Percentiles rank a stretch among this genome's conserved stretches.
phyloP scores from a whole-genome alignment of 2,888 invertebrate species.

The Desoria tigrina region DNA sequence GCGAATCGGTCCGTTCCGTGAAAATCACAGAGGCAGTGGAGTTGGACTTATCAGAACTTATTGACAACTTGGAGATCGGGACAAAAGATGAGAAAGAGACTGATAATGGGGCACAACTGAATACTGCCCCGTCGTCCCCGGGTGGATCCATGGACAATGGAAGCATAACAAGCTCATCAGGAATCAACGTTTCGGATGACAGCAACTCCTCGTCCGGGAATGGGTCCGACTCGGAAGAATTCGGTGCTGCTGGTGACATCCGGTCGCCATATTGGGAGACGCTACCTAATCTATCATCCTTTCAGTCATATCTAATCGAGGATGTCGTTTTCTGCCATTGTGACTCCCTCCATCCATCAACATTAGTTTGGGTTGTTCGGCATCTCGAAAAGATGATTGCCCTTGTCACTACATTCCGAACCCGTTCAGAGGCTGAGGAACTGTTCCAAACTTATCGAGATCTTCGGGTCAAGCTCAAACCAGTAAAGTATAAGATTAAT shows the following conservation, averaged over 20 bases:
- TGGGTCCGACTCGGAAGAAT: conserved; percentile 53
- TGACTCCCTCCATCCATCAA: conserved; percentile 50
- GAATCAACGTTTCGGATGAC: conserved; percentile 50
- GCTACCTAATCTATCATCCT: conserved; percentile 50
- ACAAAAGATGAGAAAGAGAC: conserved; percentile 48
- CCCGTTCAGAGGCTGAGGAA: conserved; percentile 50
- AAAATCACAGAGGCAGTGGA: conserved; percentile 47
- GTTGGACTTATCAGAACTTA: conserved; percentile 45
- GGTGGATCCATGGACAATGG: conserved; percentile 51
- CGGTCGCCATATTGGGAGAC: conserved; percentile 51
- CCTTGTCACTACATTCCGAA: conserved; percentile 50
- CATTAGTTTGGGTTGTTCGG: conserved; percentile 52
- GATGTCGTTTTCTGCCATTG: conserved; percentile 53
- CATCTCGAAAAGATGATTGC: conserved; percentile 53
- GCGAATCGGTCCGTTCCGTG: conserved; percentile 50
- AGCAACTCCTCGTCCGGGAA: conserved; percentile 53
- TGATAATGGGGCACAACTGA: conserved; percentile 29
- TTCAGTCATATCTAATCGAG: conserved; percentile 53
- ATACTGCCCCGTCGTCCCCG: conserved; percentile 47
- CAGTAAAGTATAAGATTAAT: conserved; percentile 50
- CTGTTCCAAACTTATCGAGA: conserved; percentile 52
- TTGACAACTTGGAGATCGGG: conserved; percentile 49
- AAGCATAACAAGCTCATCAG: conserved; percentile 50
- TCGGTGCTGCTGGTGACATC: conserved; percentile 37
- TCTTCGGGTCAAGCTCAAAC: conserved; percentile 51